These are phyloP conservation scores for Osedax fenrisi DNA, from an alignment of 2,888 invertebrate species.

Conservation along the genomic window DNA sequence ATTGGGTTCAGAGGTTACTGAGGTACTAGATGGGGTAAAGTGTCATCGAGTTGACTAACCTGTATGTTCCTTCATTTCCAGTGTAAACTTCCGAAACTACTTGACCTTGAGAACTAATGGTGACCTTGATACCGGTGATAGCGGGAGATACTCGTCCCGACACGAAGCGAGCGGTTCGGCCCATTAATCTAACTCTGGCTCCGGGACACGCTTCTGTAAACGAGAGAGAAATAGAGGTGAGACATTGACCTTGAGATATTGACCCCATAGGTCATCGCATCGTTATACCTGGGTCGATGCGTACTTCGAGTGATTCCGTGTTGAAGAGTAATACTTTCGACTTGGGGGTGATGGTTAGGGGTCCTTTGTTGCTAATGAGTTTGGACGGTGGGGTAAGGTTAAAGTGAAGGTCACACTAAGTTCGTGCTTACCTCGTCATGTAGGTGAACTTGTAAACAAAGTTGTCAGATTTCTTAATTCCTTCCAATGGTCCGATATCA, in stretches of 20 bases:
- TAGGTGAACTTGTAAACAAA: conserved; percentile 48
- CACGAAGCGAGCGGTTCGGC: conserved; percentile 48
- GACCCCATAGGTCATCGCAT: too few species aligned
- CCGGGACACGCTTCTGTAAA: conserved; percentile 40
- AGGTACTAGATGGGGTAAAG: too few species aligned
- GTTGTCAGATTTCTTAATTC: conserved; percentile 31
- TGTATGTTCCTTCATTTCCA: conserved; percentile 62
- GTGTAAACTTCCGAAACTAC: conserved; percentile 51
- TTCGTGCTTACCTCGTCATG: conserved; percentile 44
- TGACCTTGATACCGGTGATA: conserved; percentile 50
- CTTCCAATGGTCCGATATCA: conserved; percentile 32
- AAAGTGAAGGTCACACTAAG: neutral
- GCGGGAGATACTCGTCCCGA: conserved; percentile 59
- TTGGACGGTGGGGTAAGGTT: neutral
- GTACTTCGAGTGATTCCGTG: conserved; percentile 57
- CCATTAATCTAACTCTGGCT: conserved; percentile 41
- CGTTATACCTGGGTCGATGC: conserved; percentile 55
- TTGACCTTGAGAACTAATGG: conserved; percentile 38
- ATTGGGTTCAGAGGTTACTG: too few species aligned
- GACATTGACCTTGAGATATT: too few species aligned
- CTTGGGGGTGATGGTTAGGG: conserved; percentile 58
- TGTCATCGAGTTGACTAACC: too few species aligned
- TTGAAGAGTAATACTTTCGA: conserved; percentile 65
- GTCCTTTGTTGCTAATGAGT: conserved; percentile 53
- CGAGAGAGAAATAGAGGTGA: too few species aligned